Evolutionary conservation across 2,888 invertebrate species (phyloP).

Genomic region (Tholera decimalis): DNA sequence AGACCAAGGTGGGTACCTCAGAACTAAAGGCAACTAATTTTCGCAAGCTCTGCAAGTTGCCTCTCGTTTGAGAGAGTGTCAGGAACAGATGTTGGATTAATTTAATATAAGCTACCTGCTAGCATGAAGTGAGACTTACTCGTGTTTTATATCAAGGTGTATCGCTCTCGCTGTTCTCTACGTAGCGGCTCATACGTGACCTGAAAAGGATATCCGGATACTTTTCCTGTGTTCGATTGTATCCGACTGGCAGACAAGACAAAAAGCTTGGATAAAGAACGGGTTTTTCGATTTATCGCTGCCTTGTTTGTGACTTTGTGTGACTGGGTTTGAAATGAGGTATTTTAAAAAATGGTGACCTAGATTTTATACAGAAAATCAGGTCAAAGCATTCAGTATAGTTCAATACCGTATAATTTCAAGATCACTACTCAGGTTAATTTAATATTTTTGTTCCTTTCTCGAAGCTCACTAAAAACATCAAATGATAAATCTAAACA

Average conservation of each 20-base stretch:
- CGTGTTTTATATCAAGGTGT: slow-evolving; percentile 55
- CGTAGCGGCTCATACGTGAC: slow-evolving; percentile 59
- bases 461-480: background rate
- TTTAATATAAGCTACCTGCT: slow-evolving; percentile 57
- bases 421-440: background rate
- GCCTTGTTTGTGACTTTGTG: slow-evolving; percentile 45
- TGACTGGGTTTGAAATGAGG: slow-evolving; percentile 43
- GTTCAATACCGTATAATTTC: too few relatives aligned
- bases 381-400: background rate
- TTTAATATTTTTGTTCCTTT: background rate
- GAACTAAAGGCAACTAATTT: slow-evolving; percentile 63
- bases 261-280: slow-evolving; percentile 50
- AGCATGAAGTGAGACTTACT: slow-evolving; percentile 42
- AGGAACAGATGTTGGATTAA: slow-evolving; percentile 61
- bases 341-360: slow-evolving; percentile 19
- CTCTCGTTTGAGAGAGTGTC: slow-evolving; percentile 58
- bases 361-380: slow-evolving; percentile 6
- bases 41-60: slow-evolving; percentile 37
- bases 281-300: slow-evolving; percentile 57
- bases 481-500: background rate
- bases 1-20: slow-evolving; percentile 37
- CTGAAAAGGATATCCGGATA: slow-evolving; percentile 61
- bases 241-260: slow-evolving; percentile 56
- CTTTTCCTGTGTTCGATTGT: slow-evolving; percentile 62
- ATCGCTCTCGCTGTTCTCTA: slow-evolving; percentile 52